Percentiles rank a stretch among this genome's conserved stretches.
Evolutionary conservation across 2,888 invertebrate genomes (phyloP).

Genomic region (Syrphus vitripennis): DNA sequence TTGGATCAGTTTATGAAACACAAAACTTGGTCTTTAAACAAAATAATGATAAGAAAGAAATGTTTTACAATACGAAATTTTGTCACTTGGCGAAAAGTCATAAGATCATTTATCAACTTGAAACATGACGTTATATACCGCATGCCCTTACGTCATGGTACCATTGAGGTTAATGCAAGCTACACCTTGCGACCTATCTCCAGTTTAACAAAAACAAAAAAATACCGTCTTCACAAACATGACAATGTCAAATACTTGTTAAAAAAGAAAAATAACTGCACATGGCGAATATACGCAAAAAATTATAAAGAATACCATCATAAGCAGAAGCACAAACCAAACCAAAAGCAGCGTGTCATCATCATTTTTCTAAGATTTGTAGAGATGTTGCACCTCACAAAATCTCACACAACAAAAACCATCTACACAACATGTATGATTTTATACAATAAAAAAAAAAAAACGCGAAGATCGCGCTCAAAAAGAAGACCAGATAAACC

Average conservation of each 20-base stretch:
- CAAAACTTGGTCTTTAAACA: too few species aligned
- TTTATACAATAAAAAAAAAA: too few species aligned
- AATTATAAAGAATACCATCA: not conserved
- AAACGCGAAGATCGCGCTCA: conserved; percentile 18
- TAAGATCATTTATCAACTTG: too few species aligned
- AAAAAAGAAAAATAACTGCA: conserved; percentile 30
- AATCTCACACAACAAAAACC: not conserved
- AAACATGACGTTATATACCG: too few species aligned
- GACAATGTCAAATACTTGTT: conserved; percentile 28
- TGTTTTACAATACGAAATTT: too few species aligned
- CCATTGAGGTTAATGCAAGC: not conserved
- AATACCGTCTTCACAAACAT: not conserved
- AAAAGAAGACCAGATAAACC: conserved; percentile 39
- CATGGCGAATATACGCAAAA: conserved; percentile 31
- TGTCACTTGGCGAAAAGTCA: too few species aligned
- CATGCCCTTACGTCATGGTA: too few species aligned
- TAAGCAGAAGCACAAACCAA: conserved; percentile 13
- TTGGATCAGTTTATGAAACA: too few species aligned
- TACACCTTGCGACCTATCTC: not conserved
- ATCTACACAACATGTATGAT: not conserved
- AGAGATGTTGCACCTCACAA: conserved; percentile 29
- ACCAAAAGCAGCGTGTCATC: conserved; percentile 19
- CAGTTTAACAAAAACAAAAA: too few species aligned
- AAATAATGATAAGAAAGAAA: too few species aligned
- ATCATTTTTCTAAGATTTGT: conserved; percentile 21